Evolutionary conservation across 2,113 vertebrate genomes (phyloP).

Genomic region (Alces alces): DNA sequence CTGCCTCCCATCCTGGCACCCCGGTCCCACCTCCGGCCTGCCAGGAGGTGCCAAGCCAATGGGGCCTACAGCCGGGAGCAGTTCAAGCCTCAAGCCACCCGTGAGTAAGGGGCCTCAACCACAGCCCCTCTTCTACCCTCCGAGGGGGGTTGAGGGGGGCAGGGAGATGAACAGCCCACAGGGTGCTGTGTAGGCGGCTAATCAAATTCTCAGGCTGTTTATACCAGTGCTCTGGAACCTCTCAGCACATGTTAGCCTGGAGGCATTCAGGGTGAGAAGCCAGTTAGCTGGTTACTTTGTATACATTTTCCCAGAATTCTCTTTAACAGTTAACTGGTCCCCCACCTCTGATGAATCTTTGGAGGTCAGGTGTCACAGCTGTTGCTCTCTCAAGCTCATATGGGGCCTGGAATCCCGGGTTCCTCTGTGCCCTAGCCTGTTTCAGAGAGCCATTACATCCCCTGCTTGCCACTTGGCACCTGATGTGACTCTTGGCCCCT

Average conservation of each 20-base stretch:
- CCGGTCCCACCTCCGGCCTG: conserved; percentile 83
- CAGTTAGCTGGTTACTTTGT: neutral
- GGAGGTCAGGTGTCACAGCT: neutral
- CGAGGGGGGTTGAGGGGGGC: accelerated
- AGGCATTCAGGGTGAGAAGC: neutral
- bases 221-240: neutral
- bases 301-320: neutral
- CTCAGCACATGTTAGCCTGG: neutral
- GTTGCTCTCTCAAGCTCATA: neutral
- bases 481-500: neutral
- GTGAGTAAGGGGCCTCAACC: conserved; percentile 74
- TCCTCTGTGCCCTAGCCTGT: neutral
- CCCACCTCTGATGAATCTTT: neutral
- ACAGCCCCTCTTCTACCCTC: neutral
- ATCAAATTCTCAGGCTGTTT: neutral
- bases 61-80: conserved; percentile 86
- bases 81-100: conserved; percentile 84
- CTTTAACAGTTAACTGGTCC: neutral
- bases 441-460: neutral
- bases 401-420: neutral
- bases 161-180: neutral
- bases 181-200: neutral
- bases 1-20: conserved; percentile 26
- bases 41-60: conserved; percentile 84
- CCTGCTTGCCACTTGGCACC: neutral